These are phyloP conservation scores for Enteromius fasciolatus DNA, from an alignment of 2,797 vertebrate genomes.

Conservation along the genomic window DNA sequence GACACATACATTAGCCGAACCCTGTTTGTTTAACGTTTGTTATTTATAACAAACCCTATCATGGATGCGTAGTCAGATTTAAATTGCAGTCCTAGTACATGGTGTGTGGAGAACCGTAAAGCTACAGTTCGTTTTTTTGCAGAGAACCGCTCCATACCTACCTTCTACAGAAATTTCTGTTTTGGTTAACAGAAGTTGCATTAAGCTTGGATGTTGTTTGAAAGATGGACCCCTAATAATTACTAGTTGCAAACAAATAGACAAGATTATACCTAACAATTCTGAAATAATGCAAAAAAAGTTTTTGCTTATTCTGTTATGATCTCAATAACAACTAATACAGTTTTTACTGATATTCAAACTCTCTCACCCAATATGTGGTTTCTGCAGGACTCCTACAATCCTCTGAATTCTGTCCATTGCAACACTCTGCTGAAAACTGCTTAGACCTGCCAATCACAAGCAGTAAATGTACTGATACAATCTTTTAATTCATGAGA, in stretches of 20 bases:
- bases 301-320: not conserved
- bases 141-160: no score
- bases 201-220: not conserved
- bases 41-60: no score
- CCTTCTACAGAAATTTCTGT: not conserved
- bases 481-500: slow-evolving; percentile 16
- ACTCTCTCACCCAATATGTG: slow-evolving; percentile 85
- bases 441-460: slow-evolving; percentile 85
- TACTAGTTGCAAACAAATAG: not conserved
- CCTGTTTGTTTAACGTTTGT: no score
- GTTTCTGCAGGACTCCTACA: slow-evolving; percentile 89
- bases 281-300: not conserved
- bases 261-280: not conserved
- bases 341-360: not conserved
- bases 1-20: no score
- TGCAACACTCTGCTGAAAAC: slow-evolving; percentile 94
- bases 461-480: slow-evolving; percentile 52
- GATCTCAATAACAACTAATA: not conserved
- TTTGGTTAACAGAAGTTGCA: not conserved
- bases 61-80: no score
- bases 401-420: slow-evolving; percentile 96
- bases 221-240: not conserved
- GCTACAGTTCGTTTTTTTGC: no score
- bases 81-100: no score
- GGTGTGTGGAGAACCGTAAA: no score